Percentiles rank a stretch among this genome's conserved stretches.
Conservation (phyloP, 2,113 vertebrate genomes). For the Tringa solitaria region DNA sequence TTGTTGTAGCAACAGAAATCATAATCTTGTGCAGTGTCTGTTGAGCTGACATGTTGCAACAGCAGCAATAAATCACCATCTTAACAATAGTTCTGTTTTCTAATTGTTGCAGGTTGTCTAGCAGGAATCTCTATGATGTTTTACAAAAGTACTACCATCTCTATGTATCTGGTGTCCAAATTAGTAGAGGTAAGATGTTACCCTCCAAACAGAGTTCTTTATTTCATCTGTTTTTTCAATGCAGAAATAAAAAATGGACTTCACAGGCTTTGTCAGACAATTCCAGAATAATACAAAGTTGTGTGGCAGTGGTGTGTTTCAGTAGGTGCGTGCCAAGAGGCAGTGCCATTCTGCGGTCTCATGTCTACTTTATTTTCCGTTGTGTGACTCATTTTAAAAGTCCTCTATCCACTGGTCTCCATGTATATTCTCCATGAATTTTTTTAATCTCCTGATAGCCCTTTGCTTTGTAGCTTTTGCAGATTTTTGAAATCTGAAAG, state of each 20-base stretch:
- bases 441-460: background rate
- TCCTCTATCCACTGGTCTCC: background rate
- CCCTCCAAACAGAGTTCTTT: background rate
- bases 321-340: background rate
- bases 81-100: conserved; percentile 29
- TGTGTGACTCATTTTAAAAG: background rate
- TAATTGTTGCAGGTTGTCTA: conserved; percentile 85
- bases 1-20: background rate
- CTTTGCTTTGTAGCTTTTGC: background rate
- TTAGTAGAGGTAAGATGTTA: conserved; percentile 90
- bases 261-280: background rate
- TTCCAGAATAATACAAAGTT: background rate
- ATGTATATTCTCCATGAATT: background rate
- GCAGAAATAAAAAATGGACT: background rate
- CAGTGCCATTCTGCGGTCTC: background rate
- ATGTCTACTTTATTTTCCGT: background rate
- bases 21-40: background rate
- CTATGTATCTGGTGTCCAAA: conserved; percentile 98
- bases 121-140: conserved; percentile 98
- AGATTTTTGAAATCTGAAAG: conserved; percentile 26
- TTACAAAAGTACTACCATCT: conserved; percentile 98
- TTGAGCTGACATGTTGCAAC: background rate
- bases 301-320: background rate
- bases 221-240: background rate
- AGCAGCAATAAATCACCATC: background rate